Base-by-base conservation (phyloP, 2,797 vertebrate species). In the Lagocephalus sceleratus region DNA sequence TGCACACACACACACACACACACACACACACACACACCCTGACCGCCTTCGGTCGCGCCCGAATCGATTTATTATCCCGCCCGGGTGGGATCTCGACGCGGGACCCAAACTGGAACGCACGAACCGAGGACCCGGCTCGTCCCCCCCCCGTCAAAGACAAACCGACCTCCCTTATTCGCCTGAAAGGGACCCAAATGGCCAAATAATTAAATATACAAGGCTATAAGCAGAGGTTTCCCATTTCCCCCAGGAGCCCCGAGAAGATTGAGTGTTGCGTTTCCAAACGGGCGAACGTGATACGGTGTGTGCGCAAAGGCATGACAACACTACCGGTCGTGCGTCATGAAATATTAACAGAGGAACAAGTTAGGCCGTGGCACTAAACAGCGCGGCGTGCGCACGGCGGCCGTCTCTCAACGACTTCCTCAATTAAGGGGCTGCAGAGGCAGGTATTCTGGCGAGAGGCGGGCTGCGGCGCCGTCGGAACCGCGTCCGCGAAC, bases 291-390 rank as follows among this genome's bases (percentile, higher is more conserved):
- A 92, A 92, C 57, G 82, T 81, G 91, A 92, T 90, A 72, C 86
- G 70, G 81, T 78, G 68, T 69, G 82, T 79, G 82, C 81, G 76
- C 85, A 83, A 59, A 75, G 86, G 85, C 84, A 88, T 68, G 82
- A 85, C 88, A 83, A 90, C 85, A 87, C 88, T 84, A 65, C 71
- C 70, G 78, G 82, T 82, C 63, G 83, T 80, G 82, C 79, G 82
- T 58, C 86, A 90, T 92, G 14, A 91, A 92, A 90, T 82, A 91
- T 92, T 91, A 78, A 92, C 81, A 76, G 76, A 87, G 89, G 89
- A 90, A 89, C 90, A 85, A 86, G 83, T 81, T 65, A 48, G 83
- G 68, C 70, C 66, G 76, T 56, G 83, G 79, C 76, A 66, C 79
- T 81, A 86, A 85, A 87, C 60, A 70, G 69, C 64, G 58, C 39